Conservation (phyloP, 2,797 vertebrate genomes). For the Tympanoctomys barrerae region DNA sequence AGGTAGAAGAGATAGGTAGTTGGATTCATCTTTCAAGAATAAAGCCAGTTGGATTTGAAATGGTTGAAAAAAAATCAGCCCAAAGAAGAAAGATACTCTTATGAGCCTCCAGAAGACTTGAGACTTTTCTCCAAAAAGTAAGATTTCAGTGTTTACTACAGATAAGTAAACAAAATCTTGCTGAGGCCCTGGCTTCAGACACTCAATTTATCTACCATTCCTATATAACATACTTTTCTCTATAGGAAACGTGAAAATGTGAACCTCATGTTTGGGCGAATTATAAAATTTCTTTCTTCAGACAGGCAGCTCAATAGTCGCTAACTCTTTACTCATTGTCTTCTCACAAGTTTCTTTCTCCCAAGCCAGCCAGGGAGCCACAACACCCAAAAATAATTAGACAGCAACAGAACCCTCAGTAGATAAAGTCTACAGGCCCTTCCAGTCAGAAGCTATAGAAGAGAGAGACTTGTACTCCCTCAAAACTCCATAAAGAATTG, state of each 20-base stretch:
- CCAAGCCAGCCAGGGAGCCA: not conserved
- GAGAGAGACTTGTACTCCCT: not conserved
- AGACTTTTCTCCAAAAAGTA: not conserved
- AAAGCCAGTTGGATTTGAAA: not conserved
- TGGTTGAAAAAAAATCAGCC: not conserved
- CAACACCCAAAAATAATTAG: not conserved
- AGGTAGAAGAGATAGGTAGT: not conserved
- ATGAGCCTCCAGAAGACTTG: not conserved
- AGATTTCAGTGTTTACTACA: not conserved
- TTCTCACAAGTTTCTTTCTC: not conserved
- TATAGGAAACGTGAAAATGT: not conserved
- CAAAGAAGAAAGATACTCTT: not conserved
- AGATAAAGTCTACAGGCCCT: not conserved
- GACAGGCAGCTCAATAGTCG: no score
- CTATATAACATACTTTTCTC: not conserved
- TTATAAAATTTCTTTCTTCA: not conserved
- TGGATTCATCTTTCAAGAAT: not conserved
- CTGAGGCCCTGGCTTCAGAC: not conserved
- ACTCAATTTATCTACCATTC: not conserved
- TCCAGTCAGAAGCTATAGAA: not conserved
- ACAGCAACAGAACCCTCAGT: not conserved
- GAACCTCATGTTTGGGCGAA: not conserved
- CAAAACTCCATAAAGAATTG: not conserved
- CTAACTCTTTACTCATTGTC: not conserved
- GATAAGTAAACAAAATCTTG: not conserved